Percentiles rank a stretch among this genome's conserved stretches.
Conservation (phyloP, 2,888 invertebrate species). For the Lampropteryx suffumata region DNA sequence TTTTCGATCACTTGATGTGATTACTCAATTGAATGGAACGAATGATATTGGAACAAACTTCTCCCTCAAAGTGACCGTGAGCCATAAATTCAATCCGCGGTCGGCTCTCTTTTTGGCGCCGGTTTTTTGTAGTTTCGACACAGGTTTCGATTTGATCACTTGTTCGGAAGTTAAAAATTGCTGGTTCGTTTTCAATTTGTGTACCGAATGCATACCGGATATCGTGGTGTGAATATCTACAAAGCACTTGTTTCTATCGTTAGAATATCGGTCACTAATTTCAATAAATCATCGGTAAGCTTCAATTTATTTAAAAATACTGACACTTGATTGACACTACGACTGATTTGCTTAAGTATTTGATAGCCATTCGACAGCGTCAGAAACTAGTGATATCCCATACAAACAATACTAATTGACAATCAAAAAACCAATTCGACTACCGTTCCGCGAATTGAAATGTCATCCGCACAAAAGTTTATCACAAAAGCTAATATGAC, state of each 20-base stretch:
- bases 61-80: constrained; percentile 53
- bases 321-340: no score
- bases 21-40: constrained; percentile 39
- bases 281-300: no score
- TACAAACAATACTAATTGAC: constrained; percentile 51
- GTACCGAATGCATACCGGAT: constrained; percentile 52
- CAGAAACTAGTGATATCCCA: background rate
- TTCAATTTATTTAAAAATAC: no score
- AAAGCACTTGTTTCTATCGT: background rate
- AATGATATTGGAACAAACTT: constrained; percentile 57
- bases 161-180: constrained; percentile 75
- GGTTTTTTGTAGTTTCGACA: constrained; percentile 73
- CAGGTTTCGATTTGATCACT: constrained; percentile 75
- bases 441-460: constrained; percentile 16
- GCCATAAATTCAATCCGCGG: constrained; percentile 76
- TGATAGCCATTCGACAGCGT: no score
- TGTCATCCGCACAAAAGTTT: constrained; percentile 18
- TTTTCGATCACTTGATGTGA: constrained; percentile 7
- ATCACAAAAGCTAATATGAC: constrained; percentile 34
- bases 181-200: constrained; percentile 68
- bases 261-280: background rate
- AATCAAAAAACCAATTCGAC: constrained; percentile 45
- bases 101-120: constrained; percentile 61
- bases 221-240: no score
- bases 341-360: no score